Evolutionary conservation across 2,113 vertebrate genomes (phyloP), one percentile per base, ranked within the genome.

Genomic region (Dissostichus mawsoni): DNA sequence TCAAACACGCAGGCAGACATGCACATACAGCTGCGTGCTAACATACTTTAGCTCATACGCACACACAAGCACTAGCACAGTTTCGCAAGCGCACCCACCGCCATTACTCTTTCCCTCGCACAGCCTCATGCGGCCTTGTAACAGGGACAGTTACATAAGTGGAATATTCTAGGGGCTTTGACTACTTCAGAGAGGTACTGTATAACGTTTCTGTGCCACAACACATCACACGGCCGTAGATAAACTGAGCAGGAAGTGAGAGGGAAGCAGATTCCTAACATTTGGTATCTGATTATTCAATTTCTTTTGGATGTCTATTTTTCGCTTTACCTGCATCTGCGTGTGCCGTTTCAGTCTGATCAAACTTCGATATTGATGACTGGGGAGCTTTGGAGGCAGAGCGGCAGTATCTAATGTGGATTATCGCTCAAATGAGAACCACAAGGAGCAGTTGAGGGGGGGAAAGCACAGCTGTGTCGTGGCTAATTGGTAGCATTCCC

Each of bases 131-230:
- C 18, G 61, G 74, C 87, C 82, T 82, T 57, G 72, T 80, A 90
- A 89, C 77, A 83, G 75, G 90, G 84, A 90, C 90, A 89, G 90
- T 94, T 94, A 94, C 87, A 88, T 94, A 94, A 93, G 87, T 63
- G 76, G 84, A 91, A 86, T 88, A 87, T 94, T 94, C 91, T 91
- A 16, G 81, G 90, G 88, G 59, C 80, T 78, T 88, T 68, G 84
- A 70, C 84, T 74, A 82, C 89, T 90, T 92, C 87, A 91, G 89
- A 93, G 86, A 78, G 70, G 75, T 82, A 29, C 29, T 29, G 29
- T 29, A 79, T 82, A 86, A 87, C 87, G 66, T 90, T 84, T 87
- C 79, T 66, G 78, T 89, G 87, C 81, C 83, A 87, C 76, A 77
- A 78, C 69, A 80, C 83, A 86, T 91, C 84, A 90, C 87, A 66